A percentile compares a stretch with the other conserved stretches of the same genome.
Conservation (phyloP, 1,140 invertebrate genomes). For the Drosophila triauraria region DNA sequence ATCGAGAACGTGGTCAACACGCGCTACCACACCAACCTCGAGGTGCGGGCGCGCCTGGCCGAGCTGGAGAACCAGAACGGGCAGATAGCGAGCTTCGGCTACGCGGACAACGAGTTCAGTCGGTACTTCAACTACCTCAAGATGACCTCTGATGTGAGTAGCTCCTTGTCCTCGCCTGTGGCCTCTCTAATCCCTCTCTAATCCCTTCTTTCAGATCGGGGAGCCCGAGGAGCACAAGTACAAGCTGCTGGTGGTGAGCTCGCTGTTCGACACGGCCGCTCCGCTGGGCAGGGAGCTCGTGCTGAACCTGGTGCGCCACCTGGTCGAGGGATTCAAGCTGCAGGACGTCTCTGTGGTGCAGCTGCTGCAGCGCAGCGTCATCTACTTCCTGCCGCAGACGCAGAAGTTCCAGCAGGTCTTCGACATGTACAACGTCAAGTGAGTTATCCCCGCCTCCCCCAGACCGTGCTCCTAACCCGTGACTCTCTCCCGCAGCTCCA, state of each 20-base stretch:
- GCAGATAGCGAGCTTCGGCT: conserved; percentile 78
- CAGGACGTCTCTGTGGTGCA: conserved; percentile 88
- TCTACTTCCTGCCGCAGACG: conserved; percentile 91
- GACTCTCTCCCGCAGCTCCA: conserved; percentile 38
- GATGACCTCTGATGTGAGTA: conserved; percentile 78
- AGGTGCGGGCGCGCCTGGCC: conserved; percentile 88
- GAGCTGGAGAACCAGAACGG: conserved; percentile 87
- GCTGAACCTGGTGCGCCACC: conserved; percentile 92
- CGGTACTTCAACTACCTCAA: conserved; percentile 78
- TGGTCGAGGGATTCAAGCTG: conserved; percentile 89
- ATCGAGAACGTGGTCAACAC: conserved; percentile 87
- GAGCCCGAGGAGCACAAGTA: conserved; percentile 92
- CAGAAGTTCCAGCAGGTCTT: conserved; percentile 66
- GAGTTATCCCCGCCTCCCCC: conserved; percentile 18
- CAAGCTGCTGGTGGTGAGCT: conserved; percentile 93
- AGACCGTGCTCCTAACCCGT: not conserved
- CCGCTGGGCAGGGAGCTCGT: conserved; percentile 94
- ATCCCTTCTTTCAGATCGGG: conserved; percentile 86
- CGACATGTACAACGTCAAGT: conserved; percentile 73
- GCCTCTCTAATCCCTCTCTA: not conserved
- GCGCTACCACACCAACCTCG: conserved; percentile 88
- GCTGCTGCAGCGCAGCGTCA: conserved; percentile 89
- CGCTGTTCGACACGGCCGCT: conserved; percentile 91
- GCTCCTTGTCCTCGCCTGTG: no score
- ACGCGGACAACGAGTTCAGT: conserved; percentile 80